phyloP scores from a whole-genome alignment of 2,888 invertebrate genomes.

The Heliconius sara region DNA sequence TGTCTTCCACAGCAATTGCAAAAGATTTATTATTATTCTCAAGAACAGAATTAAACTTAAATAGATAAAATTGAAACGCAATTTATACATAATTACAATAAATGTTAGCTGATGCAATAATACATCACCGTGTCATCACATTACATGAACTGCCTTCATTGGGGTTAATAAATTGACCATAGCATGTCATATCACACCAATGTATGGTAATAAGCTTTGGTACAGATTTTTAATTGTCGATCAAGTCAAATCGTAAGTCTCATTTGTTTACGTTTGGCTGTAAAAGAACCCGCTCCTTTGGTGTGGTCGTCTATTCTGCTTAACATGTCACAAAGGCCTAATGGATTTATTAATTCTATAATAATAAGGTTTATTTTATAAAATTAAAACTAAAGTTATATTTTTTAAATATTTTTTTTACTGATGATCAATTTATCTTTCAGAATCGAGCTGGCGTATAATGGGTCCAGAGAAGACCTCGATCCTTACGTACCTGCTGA shows the following conservation, averaged over 20 bases:
- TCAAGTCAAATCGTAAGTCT: slow-evolving; percentile 7
- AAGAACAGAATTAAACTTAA: slow-evolving; percentile 27
- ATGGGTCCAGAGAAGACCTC: slow-evolving; percentile 78
- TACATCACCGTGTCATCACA: slow-evolving; percentile 70
- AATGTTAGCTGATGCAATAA: slow-evolving; percentile 68
- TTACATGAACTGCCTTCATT: slow-evolving; percentile 53
- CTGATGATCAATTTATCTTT: slow-evolving; percentile 33
- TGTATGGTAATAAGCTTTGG: slow-evolving; percentile 23
- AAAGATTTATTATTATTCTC: slow-evolving; percentile 24
- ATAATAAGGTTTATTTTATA: slow-evolving; percentile 25
- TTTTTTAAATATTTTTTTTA: background rate
- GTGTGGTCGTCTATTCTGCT: background rate
- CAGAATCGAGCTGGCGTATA: slow-evolving; percentile 77
- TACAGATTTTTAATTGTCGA: slow-evolving; percentile 37
- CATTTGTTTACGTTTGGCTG: slow-evolving; percentile 29
- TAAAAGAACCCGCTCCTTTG: slow-evolving; percentile 12
- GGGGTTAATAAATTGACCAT: slow-evolving; percentile 52
- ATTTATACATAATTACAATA: slow-evolving; percentile 40
- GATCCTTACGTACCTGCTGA: slow-evolving; percentile 76
- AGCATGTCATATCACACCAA: slow-evolving; percentile 29
- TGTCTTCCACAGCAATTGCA: background rate
- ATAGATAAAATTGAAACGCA: slow-evolving; percentile 36
- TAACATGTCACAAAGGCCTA: slow-evolving; percentile 10
- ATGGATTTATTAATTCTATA: slow-evolving; percentile 17
- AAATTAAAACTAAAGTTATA: no score